Evolutionary conservation across 2,113 vertebrate species (phyloP), one percentile per base, ranked within the genome.

Genomic region (Cettia cetti): DNA sequence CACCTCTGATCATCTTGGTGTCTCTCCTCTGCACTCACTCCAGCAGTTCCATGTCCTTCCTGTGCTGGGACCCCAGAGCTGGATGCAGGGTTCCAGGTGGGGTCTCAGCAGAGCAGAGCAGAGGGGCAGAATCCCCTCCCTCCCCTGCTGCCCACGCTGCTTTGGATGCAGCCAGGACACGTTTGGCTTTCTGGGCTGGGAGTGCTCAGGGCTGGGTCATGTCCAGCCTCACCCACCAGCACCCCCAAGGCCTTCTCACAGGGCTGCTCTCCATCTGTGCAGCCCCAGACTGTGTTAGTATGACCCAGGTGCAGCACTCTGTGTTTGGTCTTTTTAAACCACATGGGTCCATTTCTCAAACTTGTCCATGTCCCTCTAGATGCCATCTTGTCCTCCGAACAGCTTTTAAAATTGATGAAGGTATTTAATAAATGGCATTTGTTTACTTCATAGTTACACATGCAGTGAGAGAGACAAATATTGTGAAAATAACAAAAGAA

Each of bases 11-110:
- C 11, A 59, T 18, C 7, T 15, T 75, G 3, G n/a, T 53, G 13
- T 1, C 18, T 1, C 17, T 74, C 13, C 33, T 53, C 27, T 40
- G 39, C 16, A 21, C 39, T 3, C 6, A 1, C 3, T 75, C 52
- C 23, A 37, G 0, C 23, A n/a, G 52, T 0, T 31, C 20, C 3
- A 1, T 14, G 23, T 20, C 33, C 39, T 11, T 39, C 45, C 69
- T 45, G 60, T 66, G 33, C 44, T 45, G 60, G 28, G 7, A 15
- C 13, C 13, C 35, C 69, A 39, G 28, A 15, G 39, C 28, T 75
- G 52, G 69, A 1, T 45, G 39, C 45, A 53, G 45, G 8, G 69
- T 22, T 68, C 45, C 69, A 68, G 28, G 11, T 53, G 61, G 24
- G 37, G 1, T n/a, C 53, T 59, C 69, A 44, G 2, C 50, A 74